These are phyloP conservation scores for Coranthus polyacanthus DNA, from an alignment of 2,797 vertebrate species.

Conservation along the genomic window DNA sequence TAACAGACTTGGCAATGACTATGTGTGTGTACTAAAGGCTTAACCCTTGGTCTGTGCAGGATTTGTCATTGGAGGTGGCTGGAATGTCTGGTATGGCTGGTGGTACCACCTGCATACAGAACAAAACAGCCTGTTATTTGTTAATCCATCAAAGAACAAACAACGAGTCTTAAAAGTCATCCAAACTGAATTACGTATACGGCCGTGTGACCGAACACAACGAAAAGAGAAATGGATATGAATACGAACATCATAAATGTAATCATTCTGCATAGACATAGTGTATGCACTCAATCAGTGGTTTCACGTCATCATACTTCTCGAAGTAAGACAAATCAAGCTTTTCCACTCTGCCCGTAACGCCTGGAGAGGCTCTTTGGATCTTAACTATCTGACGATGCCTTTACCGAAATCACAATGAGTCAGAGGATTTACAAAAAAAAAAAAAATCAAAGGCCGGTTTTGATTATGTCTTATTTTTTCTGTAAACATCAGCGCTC, in stretches of 20 bases:
- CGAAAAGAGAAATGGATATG: slow-evolving; percentile 4
- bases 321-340: slow-evolving; percentile 20
- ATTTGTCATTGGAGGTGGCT: slow-evolving; percentile 73
- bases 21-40: slow-evolving; percentile 53
- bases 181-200: slow-evolving; percentile 17
- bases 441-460: slow-evolving; percentile 4
- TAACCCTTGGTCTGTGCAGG: slow-evolving; percentile 58
- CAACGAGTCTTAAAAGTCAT: slow-evolving; percentile 64
- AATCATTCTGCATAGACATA: slow-evolving; percentile 6
- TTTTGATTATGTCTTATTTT: slow-evolving; percentile 47
- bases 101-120: slow-evolving; percentile 53
- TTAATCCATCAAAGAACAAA: slow-evolving; percentile 70
- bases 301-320: background rate
- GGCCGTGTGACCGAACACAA: slow-evolving; percentile 39
- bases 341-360: slow-evolving; percentile 47
- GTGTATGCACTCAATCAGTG: slow-evolving; percentile 9
- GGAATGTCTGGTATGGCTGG: slow-evolving; percentile 78
- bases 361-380: background rate
- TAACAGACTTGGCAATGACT: slow-evolving; percentile 61
- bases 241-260: background rate
- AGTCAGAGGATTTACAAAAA: slow-evolving; percentile 49
- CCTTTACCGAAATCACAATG: slow-evolving; percentile 57
- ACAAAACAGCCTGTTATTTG: slow-evolving; percentile 73
- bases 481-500: slow-evolving; percentile 15
- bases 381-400: slow-evolving; percentile 38